Evolutionary conservation across 2,113 vertebrate genomes (phyloP).

Genomic region (Salvator merianae): DNA sequence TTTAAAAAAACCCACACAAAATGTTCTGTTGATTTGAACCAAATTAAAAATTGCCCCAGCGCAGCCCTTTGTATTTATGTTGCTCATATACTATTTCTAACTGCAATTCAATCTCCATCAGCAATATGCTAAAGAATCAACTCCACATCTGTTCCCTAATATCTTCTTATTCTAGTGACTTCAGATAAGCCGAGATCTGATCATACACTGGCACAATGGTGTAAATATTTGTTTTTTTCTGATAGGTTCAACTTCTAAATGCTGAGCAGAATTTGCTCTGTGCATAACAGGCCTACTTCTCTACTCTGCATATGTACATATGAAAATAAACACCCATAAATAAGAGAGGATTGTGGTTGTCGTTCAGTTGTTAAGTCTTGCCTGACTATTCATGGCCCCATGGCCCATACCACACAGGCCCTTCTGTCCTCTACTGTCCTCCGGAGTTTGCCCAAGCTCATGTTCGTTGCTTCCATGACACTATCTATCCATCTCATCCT

Average conservation of each 20-base stretch:
- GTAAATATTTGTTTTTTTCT: neutral
- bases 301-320: neutral
- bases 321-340: neutral
- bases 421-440: too few species aligned
- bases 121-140: neutral
- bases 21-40: neutral
- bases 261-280: neutral
- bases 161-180: rapidly evolving
- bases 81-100: neutral
- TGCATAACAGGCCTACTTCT: neutral
- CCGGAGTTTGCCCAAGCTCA: too few species aligned
- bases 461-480: too few species aligned
- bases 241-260: neutral
- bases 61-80: neutral
- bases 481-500: too few species aligned
- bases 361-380: neutral
- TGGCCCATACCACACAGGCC: too few species aligned
- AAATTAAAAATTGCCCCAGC: neutral
- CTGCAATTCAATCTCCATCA: neutral
- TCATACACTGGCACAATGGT: neutral
- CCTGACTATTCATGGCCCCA: too few species aligned
- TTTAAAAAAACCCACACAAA: neutral
- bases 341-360: neutral
- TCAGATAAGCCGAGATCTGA: neutral
- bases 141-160: neutral